phyloP scores from a whole-genome alignment of 2,113 vertebrate species.

The Nothocercus julius region DNA sequence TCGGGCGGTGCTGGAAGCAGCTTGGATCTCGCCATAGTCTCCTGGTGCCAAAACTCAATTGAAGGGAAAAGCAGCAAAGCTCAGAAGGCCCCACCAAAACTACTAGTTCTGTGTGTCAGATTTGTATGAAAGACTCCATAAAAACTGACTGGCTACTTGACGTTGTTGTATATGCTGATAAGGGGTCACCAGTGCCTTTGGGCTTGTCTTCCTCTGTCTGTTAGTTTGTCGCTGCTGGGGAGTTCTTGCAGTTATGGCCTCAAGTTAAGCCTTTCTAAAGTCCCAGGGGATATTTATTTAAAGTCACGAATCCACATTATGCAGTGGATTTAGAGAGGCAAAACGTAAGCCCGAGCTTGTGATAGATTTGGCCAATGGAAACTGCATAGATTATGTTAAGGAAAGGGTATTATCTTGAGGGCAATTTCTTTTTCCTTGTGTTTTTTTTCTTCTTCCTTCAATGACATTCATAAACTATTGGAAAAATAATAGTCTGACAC shows the following conservation, averaged over 20 bases:
- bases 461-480: background rate
- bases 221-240: background rate
- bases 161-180: background rate
- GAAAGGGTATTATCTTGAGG: no score
- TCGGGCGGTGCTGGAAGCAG: background rate
- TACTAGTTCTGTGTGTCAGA: no score
- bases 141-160: background rate
- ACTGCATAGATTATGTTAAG: background rate
- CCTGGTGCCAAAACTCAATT: no score
- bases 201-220: background rate
- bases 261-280: accelerated
- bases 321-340: background rate
- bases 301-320: background rate
- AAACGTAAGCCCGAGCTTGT: no score
- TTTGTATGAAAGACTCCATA: background rate
- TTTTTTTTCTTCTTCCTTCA: background rate
- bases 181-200: no score
- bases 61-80: background rate
- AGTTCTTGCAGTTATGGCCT: background rate
- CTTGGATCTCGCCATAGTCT: no score
- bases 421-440: background rate
- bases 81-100: background rate
- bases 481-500: background rate
- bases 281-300: accelerated
- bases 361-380: background rate